Conservation (phyloP, 2,888 invertebrate species). For the Cordilura impudica region DNA sequence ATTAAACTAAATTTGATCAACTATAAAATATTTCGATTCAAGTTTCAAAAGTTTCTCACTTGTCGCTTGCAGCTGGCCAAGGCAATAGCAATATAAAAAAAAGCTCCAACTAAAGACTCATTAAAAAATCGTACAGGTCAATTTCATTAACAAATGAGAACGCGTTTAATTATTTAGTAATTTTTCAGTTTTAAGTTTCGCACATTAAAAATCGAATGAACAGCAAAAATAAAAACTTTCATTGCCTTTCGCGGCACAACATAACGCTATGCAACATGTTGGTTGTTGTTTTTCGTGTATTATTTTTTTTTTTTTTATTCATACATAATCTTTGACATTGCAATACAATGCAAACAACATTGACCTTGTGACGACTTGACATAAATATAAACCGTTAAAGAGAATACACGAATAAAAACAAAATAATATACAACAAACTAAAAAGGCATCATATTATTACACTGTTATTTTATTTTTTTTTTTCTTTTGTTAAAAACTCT, state of each 20-base stretch:
- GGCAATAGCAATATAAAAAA: too few species aligned
- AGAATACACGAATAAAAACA: not conserved
- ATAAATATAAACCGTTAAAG: constrained; percentile 7
- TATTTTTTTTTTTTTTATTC: constrained; percentile 5
- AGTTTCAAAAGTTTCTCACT: too few species aligned
- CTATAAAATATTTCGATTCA: too few species aligned
- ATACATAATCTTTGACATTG: constrained; percentile 54
- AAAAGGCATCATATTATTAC: not conserved
- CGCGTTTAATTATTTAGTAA: constrained; percentile 1
- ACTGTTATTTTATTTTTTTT: too few species aligned
- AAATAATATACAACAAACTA: not conserved
- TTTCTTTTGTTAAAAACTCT: too few species aligned
- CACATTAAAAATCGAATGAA: constrained; percentile 15
- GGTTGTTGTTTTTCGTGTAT: constrained; percentile 6
- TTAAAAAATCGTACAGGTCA: not conserved
- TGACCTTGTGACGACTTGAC: constrained; percentile 57
- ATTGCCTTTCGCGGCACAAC: constrained; percentile 43
- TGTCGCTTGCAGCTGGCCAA: too few species aligned
- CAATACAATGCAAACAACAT: constrained; percentile 54
- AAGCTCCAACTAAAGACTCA: too few species aligned
- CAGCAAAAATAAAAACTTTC: constrained; percentile 41
- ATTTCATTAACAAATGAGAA: constrained; percentile 27
- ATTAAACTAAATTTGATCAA: too few species aligned
- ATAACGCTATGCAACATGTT: constrained; percentile 43
- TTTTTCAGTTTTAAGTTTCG: constrained; percentile 27